Conservation (phyloP, 2,888 invertebrate genomes). For the Clunio marinus region DNA sequence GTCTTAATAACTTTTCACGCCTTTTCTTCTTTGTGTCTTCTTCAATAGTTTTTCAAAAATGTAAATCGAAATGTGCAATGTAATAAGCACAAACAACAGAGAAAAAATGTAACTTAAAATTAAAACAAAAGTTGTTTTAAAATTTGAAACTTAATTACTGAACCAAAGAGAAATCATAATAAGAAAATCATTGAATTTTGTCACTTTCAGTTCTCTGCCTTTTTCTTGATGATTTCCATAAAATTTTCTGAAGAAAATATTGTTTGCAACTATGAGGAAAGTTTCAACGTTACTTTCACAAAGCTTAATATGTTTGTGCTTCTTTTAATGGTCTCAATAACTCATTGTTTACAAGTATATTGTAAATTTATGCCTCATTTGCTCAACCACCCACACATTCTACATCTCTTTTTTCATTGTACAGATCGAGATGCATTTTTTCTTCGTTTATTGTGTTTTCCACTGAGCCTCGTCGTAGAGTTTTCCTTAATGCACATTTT, state of each 20-base stretch:
- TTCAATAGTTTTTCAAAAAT: too few relatives aligned
- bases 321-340: background rate
- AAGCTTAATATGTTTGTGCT: too few relatives aligned
- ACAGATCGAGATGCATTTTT: conserved; percentile 14
- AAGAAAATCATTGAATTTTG: background rate
- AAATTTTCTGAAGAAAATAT: background rate
- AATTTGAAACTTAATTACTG: background rate
- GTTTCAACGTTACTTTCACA: conserved; percentile 1
- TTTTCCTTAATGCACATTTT: conserved; percentile 24
- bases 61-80: too few relatives aligned
- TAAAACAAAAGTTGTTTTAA: too few relatives aligned
- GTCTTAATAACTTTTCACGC: background rate
- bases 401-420: background rate
- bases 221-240: background rate
- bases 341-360: conserved; percentile 26
- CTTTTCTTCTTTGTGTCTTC: background rate
- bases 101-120: background rate
- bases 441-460: conserved; percentile 27
- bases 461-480: background rate
- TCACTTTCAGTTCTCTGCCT: background rate
- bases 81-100: background rate
- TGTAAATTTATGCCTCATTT: conserved; percentile 26
- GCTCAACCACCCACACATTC: background rate
- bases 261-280: background rate
- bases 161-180: conserved; percentile 17